Evolutionary conservation across 2,113 vertebrate genomes (phyloP).

Genomic region (Apistogramma diplotaenia): DNA sequence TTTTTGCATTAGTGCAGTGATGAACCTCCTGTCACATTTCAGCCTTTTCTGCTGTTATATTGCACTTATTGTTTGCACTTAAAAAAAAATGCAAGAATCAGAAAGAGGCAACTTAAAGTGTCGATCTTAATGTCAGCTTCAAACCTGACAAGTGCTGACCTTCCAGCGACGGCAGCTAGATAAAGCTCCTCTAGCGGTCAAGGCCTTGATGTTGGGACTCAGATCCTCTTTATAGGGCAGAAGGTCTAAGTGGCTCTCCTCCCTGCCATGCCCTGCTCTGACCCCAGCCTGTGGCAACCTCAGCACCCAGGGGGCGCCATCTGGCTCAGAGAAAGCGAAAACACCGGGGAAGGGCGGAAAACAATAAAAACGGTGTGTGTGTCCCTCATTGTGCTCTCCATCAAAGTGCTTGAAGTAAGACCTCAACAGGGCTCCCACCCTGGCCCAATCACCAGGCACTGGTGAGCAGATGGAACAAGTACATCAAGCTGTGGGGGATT

Average conservation of each 20-base stretch:
- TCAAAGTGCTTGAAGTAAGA: conserved; percentile 76
- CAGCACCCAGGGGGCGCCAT: conserved; percentile 78
- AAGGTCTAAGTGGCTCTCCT: conserved; percentile 69
- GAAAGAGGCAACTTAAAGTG: conserved; percentile 23
- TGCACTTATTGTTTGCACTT: conserved; percentile 33
- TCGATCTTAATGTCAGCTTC: conserved; percentile 27
- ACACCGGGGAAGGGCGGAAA: conserved; percentile 57
- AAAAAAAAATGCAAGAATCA: conserved; percentile 22
- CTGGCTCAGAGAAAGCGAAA: conserved; percentile 70
- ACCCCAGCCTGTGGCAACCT: conserved; percentile 69
- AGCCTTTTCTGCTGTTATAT: conserved; percentile 33
- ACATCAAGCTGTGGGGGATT: conserved; percentile 86
- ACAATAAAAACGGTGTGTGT: conserved; percentile 72
- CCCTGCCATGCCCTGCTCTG: conserved; percentile 58
- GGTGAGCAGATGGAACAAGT: conserved; percentile 85
- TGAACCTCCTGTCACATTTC: conserved; percentile 19
- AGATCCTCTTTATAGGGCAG: conserved; percentile 64
- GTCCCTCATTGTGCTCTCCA: conserved; percentile 78
- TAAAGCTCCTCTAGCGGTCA: conserved; percentile 54
- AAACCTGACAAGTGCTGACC: conserved; percentile 46
- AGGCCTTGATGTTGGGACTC: conserved; percentile 64
- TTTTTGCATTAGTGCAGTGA: conserved; percentile 39
- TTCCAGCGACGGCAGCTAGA: conserved; percentile 52
- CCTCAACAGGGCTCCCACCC: conserved; percentile 66
- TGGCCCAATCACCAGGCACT: conserved; percentile 70